Conservation (phyloP, 2,113 vertebrate genomes). For the Salvelinus alpinus region DNA sequence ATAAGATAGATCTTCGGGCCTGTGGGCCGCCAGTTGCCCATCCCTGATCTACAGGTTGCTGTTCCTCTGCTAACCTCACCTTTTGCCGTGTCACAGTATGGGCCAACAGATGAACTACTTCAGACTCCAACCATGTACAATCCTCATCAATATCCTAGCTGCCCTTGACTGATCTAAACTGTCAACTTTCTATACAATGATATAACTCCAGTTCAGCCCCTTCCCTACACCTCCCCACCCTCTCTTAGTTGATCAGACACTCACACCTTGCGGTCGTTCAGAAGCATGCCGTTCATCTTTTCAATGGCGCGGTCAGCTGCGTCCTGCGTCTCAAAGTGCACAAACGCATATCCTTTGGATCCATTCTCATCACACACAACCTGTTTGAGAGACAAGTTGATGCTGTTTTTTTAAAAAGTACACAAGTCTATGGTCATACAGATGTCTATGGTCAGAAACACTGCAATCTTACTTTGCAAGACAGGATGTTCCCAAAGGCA, state of each 20-base stretch:
- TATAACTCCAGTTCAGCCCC: background rate
- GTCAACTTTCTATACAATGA: too few relatives aligned
- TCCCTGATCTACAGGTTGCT: too few relatives aligned
- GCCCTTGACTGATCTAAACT: too few relatives aligned
- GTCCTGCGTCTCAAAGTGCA: slow-evolving; percentile 99
- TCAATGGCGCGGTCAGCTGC: slow-evolving; percentile 98
- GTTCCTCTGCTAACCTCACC: too few relatives aligned
- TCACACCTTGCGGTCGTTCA: slow-evolving; percentile 99
- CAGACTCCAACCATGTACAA: too few relatives aligned
- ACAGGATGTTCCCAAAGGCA: slow-evolving; percentile 98
- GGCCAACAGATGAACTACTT: too few relatives aligned
- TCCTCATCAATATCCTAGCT: too few relatives aligned
- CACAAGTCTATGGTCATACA: background rate
- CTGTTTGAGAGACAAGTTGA: slow-evolving; percentile 59
- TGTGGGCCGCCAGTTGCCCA: too few relatives aligned
- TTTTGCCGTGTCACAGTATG: too few relatives aligned
- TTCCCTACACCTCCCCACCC: background rate
- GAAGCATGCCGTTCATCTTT: slow-evolving; percentile 99
- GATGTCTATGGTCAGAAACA: background rate
- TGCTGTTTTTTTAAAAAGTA: background rate
- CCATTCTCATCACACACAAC: slow-evolving; percentile 99
- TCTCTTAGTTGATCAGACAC: slow-evolving; percentile 75
- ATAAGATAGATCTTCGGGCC: too few relatives aligned
- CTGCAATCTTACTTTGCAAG: slow-evolving; percentile 87
- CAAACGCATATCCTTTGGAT: slow-evolving; percentile 98